phyloP scores from a whole-genome alignment of 2,888 invertebrate species.

The Melieria picta region DNA sequence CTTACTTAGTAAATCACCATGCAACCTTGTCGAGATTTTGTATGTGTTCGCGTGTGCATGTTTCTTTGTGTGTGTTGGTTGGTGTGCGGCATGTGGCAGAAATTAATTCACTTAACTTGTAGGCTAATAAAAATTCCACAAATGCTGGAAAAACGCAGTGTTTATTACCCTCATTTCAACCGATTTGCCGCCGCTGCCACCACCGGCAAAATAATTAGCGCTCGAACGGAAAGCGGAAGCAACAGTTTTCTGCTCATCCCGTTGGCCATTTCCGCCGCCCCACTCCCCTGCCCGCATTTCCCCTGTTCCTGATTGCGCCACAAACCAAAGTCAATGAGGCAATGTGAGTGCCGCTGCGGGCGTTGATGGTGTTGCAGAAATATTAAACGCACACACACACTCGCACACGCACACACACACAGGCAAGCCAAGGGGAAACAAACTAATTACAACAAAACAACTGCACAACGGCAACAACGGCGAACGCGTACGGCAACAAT shows the following conservation, averaged over 20 bases:
- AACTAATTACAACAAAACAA: constrained; percentile 35
- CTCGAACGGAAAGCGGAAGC: constrained; percentile 48
- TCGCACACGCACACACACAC: constrained; percentile 1
- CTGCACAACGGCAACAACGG: constrained; percentile 20
- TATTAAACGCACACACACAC: constrained; percentile 12
- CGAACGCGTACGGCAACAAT: not conserved
- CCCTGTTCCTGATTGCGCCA: too few relatives aligned
- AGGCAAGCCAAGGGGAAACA: not conserved
- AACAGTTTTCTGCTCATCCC: constrained; percentile 46
- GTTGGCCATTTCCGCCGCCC: not conserved
- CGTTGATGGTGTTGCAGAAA: constrained; percentile 47
- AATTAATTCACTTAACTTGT: constrained; percentile 46
- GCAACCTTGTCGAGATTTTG: too few relatives aligned
- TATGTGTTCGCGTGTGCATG: too few relatives aligned
- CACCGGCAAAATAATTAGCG: constrained; percentile 58
- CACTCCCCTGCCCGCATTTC: too few relatives aligned
- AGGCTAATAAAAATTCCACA: constrained; percentile 51
- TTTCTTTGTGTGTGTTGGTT: too few relatives aligned
- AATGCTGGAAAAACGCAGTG: constrained; percentile 31
- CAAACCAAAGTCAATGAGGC: too few relatives aligned
- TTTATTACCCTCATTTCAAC: constrained; percentile 30
- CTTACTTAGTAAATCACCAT: too few relatives aligned
- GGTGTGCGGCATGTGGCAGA: not conserved
- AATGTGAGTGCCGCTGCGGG: too few relatives aligned
- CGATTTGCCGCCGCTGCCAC: not conserved